Percentiles rank a stretch among this genome's conserved stretches.
Evolutionary conservation across 2,113 vertebrate species (phyloP).

Genomic region (Cryptomyrus ogoouensis): DNA sequence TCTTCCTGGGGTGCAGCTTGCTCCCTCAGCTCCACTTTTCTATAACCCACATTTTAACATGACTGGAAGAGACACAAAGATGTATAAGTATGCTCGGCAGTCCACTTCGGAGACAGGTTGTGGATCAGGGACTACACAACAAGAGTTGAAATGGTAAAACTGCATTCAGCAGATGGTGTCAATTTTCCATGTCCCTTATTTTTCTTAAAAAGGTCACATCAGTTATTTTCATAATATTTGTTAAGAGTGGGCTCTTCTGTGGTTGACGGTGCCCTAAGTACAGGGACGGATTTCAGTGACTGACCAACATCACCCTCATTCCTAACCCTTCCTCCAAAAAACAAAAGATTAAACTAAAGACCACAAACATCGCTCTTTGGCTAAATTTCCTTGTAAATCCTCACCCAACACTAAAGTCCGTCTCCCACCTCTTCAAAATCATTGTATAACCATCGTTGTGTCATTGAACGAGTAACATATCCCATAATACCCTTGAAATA

Average conservation of each 20-base stretch:
- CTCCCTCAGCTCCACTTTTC: not conserved
- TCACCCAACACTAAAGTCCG: not conserved
- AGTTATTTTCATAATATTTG: not conserved
- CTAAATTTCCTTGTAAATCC: not conserved
- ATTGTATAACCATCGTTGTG: not conserved
- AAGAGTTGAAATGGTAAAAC: not conserved
- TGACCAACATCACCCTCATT: not conserved
- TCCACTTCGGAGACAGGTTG: not conserved
- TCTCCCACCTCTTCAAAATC: not conserved
- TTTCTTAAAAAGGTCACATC: not conserved
- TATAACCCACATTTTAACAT: not conserved
- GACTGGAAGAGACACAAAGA: not conserved
- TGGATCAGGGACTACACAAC: not conserved
- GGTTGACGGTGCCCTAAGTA: not conserved
- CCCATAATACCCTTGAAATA: not conserved
- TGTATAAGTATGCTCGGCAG: not conserved
- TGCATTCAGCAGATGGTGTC: not conserved
- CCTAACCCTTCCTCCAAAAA: not conserved
- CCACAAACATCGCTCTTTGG: not conserved
- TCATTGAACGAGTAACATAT: not conserved
- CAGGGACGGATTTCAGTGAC: not conserved
- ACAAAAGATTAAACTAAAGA: not conserved
- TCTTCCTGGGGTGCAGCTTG: not conserved
- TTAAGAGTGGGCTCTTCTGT: not conserved
- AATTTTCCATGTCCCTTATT: not conserved